Conservation (phyloP, 2,113 vertebrate species). For the Rhynchopsitta pachyrhyncha region DNA sequence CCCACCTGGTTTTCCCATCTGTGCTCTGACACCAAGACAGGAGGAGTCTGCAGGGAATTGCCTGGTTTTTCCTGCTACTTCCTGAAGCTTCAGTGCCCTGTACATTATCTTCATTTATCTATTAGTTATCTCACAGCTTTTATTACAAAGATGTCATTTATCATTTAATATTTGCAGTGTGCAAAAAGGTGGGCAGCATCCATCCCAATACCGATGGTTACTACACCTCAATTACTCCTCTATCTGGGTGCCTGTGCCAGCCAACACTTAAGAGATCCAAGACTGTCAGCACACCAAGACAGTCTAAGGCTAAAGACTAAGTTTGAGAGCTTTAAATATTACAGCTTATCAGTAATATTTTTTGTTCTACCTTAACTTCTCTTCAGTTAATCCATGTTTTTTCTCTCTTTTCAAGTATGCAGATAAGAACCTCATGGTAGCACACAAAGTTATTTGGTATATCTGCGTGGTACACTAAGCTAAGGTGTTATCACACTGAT, state of each 20-base stretch:
- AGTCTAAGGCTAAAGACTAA: neutral
- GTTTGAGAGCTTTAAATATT: neutral
- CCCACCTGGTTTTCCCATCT: fast-evolving
- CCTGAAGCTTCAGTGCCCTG: neutral
- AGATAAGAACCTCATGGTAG: neutral
- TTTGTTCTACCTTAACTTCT: neutral
- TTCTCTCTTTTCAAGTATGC: neutral
- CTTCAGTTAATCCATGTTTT: neutral
- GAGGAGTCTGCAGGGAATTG: neutral
- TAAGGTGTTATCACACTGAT: neutral
- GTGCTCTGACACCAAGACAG: neutral
- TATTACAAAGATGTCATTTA: neutral
- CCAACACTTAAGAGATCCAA: neutral
- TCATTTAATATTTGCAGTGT: neutral
- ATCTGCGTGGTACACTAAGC: neutral
- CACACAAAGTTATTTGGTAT: neutral
- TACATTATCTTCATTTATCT: neutral
- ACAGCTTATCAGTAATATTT: neutral
- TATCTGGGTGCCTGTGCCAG: neutral
- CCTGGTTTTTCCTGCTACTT: neutral
- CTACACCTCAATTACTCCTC: neutral
- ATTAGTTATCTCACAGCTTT: neutral
- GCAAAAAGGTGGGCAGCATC: too few relatives aligned
- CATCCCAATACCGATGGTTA: neutral
- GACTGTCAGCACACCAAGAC: neutral